Base-by-base conservation (phyloP, 2,113 vertebrate species). In the Echinops telfairi region DNA sequence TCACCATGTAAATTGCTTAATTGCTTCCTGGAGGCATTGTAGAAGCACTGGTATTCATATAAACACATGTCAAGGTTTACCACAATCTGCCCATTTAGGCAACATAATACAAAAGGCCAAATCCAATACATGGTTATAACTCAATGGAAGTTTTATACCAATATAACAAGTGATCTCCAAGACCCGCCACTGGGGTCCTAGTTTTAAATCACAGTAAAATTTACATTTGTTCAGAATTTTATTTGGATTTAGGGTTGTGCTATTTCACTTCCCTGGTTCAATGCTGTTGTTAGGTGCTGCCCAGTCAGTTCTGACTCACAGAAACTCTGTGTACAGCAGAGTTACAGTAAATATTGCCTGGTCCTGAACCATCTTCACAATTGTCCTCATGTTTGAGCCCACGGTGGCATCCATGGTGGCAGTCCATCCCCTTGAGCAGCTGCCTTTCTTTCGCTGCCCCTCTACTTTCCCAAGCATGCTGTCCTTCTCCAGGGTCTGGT, bases 1-100 rank as follows among this genome's bases (percentile, higher is more conserved):
- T 88, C 78, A 88, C 38, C 36, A 27, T 80, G 58, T 33, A 88
- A 80, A 77, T 93, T 83, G 53, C 75, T 76, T 85, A 62, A 81
- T 77, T 84, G 27, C 29, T 85, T 84, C 83, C 88, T 77, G 57
- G 79, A 85, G 27, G 9, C 75, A 58, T 22, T 73, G 60, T 17
- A 83, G 90, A 92, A 23, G 87, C 88, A 43, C 1, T 60, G 64
- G 36, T 57, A 22, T 33, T 80, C 73, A 31, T 31, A 31, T n/a
- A 15, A 71, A 2, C 36, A 25, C 17, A 4, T 31, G 43, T 88
- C 73, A 68, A 81, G 1, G 29, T 91, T 92, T 84, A 85, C 40
- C 27, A 58, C 53, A 88, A 71, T 76, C 33, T 71, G 23, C 12
- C 27, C 38, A 68, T 36, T 79, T 90, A 68, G 60, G 78, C 40